phyloP scores from a whole-genome alignment of 2,888 invertebrate species.

The Matsumyia berberina region DNA sequence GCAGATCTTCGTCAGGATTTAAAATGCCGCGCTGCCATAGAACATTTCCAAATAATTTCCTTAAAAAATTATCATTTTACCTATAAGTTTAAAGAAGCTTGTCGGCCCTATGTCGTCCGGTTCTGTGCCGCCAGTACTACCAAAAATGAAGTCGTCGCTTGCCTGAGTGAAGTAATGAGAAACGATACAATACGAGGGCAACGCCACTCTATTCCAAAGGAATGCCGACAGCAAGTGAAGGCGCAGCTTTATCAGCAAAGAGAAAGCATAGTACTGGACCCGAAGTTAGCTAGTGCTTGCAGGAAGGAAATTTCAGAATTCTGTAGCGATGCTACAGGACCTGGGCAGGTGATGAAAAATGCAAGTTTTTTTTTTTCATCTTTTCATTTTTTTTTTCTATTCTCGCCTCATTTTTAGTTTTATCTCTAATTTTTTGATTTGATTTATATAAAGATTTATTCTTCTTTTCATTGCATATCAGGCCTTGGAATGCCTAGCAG shows the following conservation, averaged over 20 bases:
- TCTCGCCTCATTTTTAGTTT: constrained; percentile 38
- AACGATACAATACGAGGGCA: constrained; percentile 92
- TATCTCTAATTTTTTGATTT: not conserved
- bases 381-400: constrained; percentile 15
- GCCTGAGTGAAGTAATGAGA: constrained; percentile 92
- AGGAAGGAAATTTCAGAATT: constrained; percentile 89
- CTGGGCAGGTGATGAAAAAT: constrained; percentile 85
- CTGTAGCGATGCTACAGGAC: constrained; percentile 90
- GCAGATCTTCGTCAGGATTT: constrained; percentile 90
- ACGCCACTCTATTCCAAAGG: constrained; percentile 92
- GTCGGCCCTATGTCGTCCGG: constrained; percentile 91
- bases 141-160: constrained; percentile 89
- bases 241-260: constrained; percentile 96
- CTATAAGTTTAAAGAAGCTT: constrained; percentile 97
- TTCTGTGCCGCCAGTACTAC: constrained; percentile 89
- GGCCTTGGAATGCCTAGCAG: constrained; percentile 92
- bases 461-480: constrained; percentile 82
- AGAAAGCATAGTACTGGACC: constrained; percentile 94
- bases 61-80: constrained; percentile 97
- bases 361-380: constrained; percentile 73
- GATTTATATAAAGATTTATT: not conserved
- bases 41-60: constrained; percentile 98
- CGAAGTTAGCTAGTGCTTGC: constrained; percentile 93
- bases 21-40: constrained; percentile 96
- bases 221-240: constrained; percentile 95